Base-by-base conservation (phyloP, 2,113 vertebrate species). In the Daubentonia madagascariensis region DNA sequence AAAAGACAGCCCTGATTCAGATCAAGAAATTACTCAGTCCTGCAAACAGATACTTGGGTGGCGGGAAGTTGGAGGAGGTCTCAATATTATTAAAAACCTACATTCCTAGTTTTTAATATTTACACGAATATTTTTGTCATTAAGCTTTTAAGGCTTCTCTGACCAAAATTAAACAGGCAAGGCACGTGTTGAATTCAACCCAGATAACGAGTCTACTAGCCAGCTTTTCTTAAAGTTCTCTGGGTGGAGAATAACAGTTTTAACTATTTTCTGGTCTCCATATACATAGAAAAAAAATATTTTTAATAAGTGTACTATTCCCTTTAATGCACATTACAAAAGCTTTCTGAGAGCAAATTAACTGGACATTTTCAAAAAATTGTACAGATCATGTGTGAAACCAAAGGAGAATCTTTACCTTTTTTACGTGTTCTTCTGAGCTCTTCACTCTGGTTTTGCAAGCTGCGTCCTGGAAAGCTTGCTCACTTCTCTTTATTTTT, bases 111-210 rank as follows among this genome's bases (percentile, higher is more conserved):
- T 75, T 65, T 72, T 78, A 79, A 61, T 17, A 87, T 87, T 95
- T 87, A 75, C 37, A 70, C 67, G 6, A 8, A 72, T 25, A 72
- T 79, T 89, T 93, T 30, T 73, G 14, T 87, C 32, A 78, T 48
- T 89, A 90, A 43, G n/a, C 13, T 50, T 92, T 40, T 65, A 94
- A 93, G 25, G n/a, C 65, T 20, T 20, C 8, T 40, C 35, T 76
- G 76, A 73, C 3, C 59, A 95, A 96, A 93, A 89, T 68, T 48
- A 75, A 94, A 87, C 1, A 95, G 52, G 72, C 37, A 68, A 61
- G 83, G 11, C 32, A 89, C 68, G 9, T 40, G 3, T 43, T 10
- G 0, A 89, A 81, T 76, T 97, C 32, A 73, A 67, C 78, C 59
- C 14, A 61, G 48, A 54, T 28, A 63, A 5, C 8, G 32, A 57